phyloP scores from a whole-genome alignment of 2,888 invertebrate species.

The Phania funesta region DNA sequence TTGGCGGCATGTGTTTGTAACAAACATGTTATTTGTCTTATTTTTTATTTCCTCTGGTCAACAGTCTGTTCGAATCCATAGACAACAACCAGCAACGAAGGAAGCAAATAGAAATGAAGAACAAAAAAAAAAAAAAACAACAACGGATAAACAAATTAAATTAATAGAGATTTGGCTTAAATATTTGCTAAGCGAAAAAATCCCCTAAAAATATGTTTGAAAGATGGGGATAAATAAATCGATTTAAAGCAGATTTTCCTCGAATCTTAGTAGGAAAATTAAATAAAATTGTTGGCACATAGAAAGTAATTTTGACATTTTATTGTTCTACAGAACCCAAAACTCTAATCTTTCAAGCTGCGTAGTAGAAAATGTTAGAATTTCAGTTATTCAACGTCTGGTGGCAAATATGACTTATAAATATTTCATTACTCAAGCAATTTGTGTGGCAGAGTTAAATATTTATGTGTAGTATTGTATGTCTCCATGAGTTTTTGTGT shows the following conservation, averaged over 20 bases:
- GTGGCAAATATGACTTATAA: slow-evolving; percentile 1
- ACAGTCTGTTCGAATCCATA: slow-evolving; percentile 20
- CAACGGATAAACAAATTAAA: slow-evolving; percentile 41
- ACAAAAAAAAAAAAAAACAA: neutral
- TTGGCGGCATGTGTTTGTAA: slow-evolving; percentile 50
- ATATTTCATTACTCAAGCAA: slow-evolving; percentile 33
- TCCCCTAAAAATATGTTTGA: neutral
- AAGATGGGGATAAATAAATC: neutral
- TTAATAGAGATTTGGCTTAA: slow-evolving; percentile 35
- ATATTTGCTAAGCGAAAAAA: neutral
- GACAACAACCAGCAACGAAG: slow-evolving; percentile 5
- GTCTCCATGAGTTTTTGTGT: neutral
- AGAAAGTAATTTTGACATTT: neutral
- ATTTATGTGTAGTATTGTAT: neutral
- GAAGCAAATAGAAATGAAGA: neutral
- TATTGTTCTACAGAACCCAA: neutral
- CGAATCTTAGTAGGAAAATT: no score
- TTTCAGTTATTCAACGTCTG: neutral
- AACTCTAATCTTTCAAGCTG: no score
- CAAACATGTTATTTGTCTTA: slow-evolving; percentile 39
- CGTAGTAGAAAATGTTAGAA: no score
- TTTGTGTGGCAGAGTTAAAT: neutral
- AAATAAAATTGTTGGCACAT: no score
- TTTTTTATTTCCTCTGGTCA: neutral
- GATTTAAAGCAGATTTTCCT: neutral